A percentile compares a stretch with the other conserved stretches of the same genome.
Conservation (phyloP, 1,140 invertebrate genomes). For the Drosophila equinoxialis region DNA sequence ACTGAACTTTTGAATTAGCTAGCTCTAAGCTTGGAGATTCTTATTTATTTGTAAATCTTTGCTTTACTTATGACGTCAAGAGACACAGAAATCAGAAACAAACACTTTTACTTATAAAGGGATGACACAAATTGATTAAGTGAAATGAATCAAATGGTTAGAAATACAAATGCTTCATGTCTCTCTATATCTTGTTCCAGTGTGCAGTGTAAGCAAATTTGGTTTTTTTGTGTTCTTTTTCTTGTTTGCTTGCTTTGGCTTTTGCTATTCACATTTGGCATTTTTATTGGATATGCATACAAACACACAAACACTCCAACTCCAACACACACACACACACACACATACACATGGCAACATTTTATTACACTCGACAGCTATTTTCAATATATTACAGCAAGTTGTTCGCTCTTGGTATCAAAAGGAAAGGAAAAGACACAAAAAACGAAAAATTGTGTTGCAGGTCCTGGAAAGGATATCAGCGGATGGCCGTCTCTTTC, state of each 20-base stretch:
- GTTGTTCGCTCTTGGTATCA: slow-evolving; percentile 40
- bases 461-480: slow-evolving; percentile 66
- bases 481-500: neutral
- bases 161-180: neutral
- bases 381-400: slow-evolving; percentile 78
- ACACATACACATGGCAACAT: slow-evolving; percentile 47
- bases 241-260: slow-evolving; percentile 45
- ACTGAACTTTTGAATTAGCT: too few species aligned
- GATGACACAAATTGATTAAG: too few species aligned
- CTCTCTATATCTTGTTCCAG: slow-evolving; percentile 11
- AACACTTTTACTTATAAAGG: too few species aligned
- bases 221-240: slow-evolving; percentile 32
- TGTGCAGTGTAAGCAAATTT: slow-evolving; percentile 71
- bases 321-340: slow-evolving; percentile 17
- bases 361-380: slow-evolving; percentile 79
- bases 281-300: slow-evolving; percentile 77
- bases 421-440: slow-evolving; percentile 55
- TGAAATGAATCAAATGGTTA: too few species aligned
- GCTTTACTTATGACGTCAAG: too few species aligned
- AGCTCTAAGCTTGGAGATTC: too few species aligned
- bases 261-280: slow-evolving; percentile 69
- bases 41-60: too few species aligned
- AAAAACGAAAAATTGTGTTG: slow-evolving; percentile 3
- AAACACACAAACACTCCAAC: slow-evolving; percentile 28
- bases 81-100: too few species aligned